Evolutionary conservation across 2,113 vertebrate genomes (phyloP).

Genomic region (Thunnus maccoyii): DNA sequence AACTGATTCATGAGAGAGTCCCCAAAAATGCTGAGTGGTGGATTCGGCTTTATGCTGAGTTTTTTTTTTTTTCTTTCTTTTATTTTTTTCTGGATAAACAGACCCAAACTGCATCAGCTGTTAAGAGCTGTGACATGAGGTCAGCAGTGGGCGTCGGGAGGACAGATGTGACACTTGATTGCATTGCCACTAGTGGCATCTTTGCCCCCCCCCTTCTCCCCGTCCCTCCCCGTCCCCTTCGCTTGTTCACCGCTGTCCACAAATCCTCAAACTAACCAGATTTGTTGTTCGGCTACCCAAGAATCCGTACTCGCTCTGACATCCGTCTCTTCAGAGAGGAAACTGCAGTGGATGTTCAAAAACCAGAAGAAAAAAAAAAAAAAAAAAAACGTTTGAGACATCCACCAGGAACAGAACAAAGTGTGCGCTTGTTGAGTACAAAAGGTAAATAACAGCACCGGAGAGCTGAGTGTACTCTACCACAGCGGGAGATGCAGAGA

Average conservation of each 20-base stretch:
- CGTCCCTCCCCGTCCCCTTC: conserved; percentile 5
- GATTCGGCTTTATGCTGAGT: not conserved
- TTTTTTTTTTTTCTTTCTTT: not conserved
- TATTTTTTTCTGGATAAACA: conserved; percentile 11
- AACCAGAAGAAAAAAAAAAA: not conserved
- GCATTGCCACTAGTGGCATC: conserved; percentile 3
- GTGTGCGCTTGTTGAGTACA: conserved; percentile 18
- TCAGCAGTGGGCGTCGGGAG: conserved; percentile 30
- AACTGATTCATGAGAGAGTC: not conserved
- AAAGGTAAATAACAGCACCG: conserved; percentile 30
- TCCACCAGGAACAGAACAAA: conserved; percentile 24
- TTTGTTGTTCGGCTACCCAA: conserved; percentile 35
- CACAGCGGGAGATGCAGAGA: conserved; percentile 24
- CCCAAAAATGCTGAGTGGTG: not conserved
- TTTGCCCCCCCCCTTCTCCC: conserved; percentile 29
- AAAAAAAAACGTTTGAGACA: not conserved
- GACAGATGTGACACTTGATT: conserved; percentile 64
- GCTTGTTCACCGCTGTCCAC: not conserved
- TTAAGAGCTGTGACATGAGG: conserved; percentile 28
- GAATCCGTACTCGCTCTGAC: not conserved
- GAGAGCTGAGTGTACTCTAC: conserved; percentile 1
- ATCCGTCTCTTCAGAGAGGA: not conserved
- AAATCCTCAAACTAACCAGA: conserved; percentile 48
- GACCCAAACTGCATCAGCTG: conserved; percentile 8
- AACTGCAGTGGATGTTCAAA: not conserved